Percentiles rank a stretch among this genome's conserved stretches.
Evolutionary conservation across 2,797 vertebrate genomes (phyloP).

Genomic region (Allobates femoralis): DNA sequence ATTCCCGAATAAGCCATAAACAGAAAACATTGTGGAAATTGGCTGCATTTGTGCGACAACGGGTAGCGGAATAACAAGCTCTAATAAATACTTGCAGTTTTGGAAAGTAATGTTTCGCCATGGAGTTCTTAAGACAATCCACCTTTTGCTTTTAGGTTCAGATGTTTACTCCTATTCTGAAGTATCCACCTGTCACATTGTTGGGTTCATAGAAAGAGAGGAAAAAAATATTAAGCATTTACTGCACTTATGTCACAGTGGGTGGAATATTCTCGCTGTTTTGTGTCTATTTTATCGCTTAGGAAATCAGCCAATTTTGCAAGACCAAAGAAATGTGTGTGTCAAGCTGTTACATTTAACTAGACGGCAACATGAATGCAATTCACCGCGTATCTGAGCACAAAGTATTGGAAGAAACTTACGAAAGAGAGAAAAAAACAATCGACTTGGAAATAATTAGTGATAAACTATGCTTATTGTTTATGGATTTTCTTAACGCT

Average conservation of each 20-base stretch:
- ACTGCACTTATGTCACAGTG: constrained; percentile 54
- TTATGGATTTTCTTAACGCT: constrained; percentile 21
- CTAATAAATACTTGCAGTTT: neutral
- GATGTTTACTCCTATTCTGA: constrained; percentile 18
- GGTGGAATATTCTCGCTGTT: constrained; percentile 45
- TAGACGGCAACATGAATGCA: constrained; percentile 55
- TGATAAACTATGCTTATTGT: constrained; percentile 31
- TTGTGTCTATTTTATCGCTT: constrained; percentile 52
- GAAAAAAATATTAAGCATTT: constrained; percentile 58
- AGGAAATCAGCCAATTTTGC: constrained; percentile 60
- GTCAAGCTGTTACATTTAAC: constrained; percentile 63
- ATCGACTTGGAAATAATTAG: constrained; percentile 39
- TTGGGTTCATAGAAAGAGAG: constrained; percentile 39
- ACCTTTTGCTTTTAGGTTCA: constrained; percentile 24
- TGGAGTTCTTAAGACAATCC: constrained; percentile 28
- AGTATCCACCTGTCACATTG: constrained; percentile 57
- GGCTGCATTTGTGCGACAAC: neutral
- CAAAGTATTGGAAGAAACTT: constrained; percentile 33
- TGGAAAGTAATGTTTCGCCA: constrained; percentile 16
- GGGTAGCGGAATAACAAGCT: neutral
- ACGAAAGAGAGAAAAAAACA: constrained; percentile 12
- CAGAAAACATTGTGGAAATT: neutral
- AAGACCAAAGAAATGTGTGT: constrained; percentile 57
- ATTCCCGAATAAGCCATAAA: neutral
- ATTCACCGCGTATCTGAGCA: constrained; percentile 43